Conservation (phyloP, 2,113 vertebrate species). For the Semicossyphus pulcher region DNA sequence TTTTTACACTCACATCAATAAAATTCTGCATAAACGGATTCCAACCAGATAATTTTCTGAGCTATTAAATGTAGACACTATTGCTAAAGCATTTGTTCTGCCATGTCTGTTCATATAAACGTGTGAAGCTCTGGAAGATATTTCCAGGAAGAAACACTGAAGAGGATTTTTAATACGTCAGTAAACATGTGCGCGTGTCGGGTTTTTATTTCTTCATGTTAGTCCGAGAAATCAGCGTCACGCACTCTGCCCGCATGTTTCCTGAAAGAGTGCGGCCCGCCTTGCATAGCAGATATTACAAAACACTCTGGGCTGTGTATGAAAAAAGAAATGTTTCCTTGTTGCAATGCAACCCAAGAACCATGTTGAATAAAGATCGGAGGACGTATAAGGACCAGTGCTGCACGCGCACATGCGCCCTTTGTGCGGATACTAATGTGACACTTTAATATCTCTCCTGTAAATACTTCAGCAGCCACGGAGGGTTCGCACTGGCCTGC, state of each 20-base stretch:
- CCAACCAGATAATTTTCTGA: constrained; percentile 7
- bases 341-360: not conserved
- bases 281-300: constrained; percentile 71
- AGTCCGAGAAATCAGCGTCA: not conserved
- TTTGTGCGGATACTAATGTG: not conserved
- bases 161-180: not conserved
- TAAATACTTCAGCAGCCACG: not conserved
- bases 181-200: not conserved
- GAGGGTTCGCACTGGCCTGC: not conserved
- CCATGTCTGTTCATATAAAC: not conserved
- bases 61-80: not conserved
- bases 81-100: constrained; percentile 6
- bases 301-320: constrained; percentile 36
- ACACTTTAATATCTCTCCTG: not conserved
- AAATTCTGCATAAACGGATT: constrained; percentile 36
- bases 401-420: not conserved
- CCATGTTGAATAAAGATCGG: not conserved
- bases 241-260: not conserved
- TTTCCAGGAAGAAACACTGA: not conserved
- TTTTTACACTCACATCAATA: constrained; percentile 41
- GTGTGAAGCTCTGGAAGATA: no score
- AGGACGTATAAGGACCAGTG: not conserved
- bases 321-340: constrained; percentile 65
- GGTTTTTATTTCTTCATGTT: not conserved
- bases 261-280: constrained; percentile 36